A percentile compares a stretch with the other conserved stretches of the same genome.
phyloP scores from a whole-genome alignment of 1,140 invertebrate genomes.

The Euschistus heros region DNA sequence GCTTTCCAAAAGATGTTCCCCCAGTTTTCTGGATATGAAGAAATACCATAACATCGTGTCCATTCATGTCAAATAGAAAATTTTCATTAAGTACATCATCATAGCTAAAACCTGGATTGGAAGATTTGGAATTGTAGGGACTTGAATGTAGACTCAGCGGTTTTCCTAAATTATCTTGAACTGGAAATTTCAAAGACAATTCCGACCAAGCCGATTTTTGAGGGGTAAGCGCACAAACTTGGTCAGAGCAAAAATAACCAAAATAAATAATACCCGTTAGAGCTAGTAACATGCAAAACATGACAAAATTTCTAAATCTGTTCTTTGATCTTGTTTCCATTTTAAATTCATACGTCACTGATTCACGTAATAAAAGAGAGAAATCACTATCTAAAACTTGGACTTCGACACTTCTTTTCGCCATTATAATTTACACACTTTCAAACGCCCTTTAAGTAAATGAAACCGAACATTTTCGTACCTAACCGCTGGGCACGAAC shows the following conservation, averaged over 20 bases:
- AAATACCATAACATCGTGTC: slow-evolving; percentile 94
- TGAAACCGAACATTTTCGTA: not conserved
- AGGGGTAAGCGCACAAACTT: slow-evolving; percentile 62
- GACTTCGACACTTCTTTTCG: slow-evolving; percentile 55
- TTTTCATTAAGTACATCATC: slow-evolving; percentile 76
- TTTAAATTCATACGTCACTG: slow-evolving; percentile 61
- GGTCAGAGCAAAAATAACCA: slow-evolving; percentile 78
- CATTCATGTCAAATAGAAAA: slow-evolving; percentile 77
- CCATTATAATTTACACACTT: slow-evolving; percentile 26
- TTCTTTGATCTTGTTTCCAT: slow-evolving; percentile 54
- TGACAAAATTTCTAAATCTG: slow-evolving; percentile 58
- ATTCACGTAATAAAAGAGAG: slow-evolving; percentile 50
- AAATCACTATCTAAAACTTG: slow-evolving; percentile 63
- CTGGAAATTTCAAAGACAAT: slow-evolving; percentile 32
- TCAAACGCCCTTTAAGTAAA: not conserved
- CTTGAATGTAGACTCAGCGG: slow-evolving; percentile 39
- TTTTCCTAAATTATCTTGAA: slow-evolving; percentile 45
- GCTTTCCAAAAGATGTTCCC: slow-evolving; percentile 84
- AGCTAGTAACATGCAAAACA: slow-evolving; percentile 64
- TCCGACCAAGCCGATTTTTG: slow-evolving; percentile 36
- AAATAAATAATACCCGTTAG: slow-evolving; percentile 73
- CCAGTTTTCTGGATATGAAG: slow-evolving; percentile 96
- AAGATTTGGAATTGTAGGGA: slow-evolving; percentile 37
- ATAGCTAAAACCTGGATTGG: slow-evolving; percentile 46
- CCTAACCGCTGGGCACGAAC: not conserved